Conservation (phyloP, 2,113 vertebrate genomes). For the Tor tambroides region DNA sequence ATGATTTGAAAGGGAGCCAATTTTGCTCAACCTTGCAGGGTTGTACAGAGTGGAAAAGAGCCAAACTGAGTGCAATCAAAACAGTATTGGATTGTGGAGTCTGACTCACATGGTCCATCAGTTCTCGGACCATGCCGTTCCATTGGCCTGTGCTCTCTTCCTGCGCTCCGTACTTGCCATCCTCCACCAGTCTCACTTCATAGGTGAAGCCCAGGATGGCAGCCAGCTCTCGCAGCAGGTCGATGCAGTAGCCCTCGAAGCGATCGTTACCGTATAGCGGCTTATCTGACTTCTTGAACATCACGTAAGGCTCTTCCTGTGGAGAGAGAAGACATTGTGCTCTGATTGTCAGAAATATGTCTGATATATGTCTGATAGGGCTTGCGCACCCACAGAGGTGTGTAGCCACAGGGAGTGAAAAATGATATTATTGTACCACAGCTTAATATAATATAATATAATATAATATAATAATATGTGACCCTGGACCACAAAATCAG, state of each 20-base stretch:
- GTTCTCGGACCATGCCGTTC: constrained; percentile 97
- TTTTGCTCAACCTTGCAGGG: neutral
- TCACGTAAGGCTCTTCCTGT: constrained; percentile 97
- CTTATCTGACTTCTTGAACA: constrained; percentile 99
- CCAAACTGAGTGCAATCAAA: neutral
- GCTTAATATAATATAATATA: no score
- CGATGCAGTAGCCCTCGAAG: constrained; percentile 97
- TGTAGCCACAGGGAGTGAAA: constrained; percentile 68
- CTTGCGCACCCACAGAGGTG: constrained; percentile 39
- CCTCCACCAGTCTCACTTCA: constrained; percentile 92
- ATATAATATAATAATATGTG: no score
- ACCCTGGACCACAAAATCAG: no score
- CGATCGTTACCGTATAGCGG: constrained; percentile 96
- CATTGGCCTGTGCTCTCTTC: constrained; percentile 94
- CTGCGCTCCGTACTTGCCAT: constrained; percentile 93
- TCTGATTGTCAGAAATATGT: constrained; percentile 32
- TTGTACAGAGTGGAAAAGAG: neutral
- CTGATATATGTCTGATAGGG: constrained; percentile 35
- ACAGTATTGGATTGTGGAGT: neutral
- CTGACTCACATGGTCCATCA: constrained; percentile 95
- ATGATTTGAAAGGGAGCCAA: neutral
- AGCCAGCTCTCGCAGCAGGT: constrained; percentile 92
- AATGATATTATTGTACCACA: no score
- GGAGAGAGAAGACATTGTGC: constrained; percentile 46
- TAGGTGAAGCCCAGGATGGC: constrained; percentile 94